Base-by-base conservation (phyloP, 2,797 vertebrate genomes). In the Allobates femoralis region DNA sequence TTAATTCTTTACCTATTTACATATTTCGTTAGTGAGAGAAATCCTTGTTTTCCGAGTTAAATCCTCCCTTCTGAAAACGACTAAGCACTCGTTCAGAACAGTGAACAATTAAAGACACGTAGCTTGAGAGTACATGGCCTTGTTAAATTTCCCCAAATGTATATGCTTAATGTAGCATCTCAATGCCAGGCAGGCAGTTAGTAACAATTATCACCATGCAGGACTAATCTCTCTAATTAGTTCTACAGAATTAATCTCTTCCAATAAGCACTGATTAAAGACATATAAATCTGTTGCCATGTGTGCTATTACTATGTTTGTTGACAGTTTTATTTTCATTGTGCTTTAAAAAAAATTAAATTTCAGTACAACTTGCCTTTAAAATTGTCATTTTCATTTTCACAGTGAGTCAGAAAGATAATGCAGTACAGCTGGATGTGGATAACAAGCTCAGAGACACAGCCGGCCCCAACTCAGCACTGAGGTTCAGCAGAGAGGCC, bases 341-440 rank as follows among this genome's bases (percentile, higher is more conserved):
- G 30, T 26, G 12, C 14, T 50, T 1, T 32, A 37, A 37, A 14
- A 0, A 18, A 58, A 32, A 26, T 78, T 37, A 15, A 67, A 56
- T 82, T 28, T 30, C n/a, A 34, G 32, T 21, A 51, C 37, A 2
- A 41, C 34, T 51, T 51, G 1, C 32, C 75, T 46, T 23, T 37
- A 23, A 71, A 41, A 71, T 11, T 41, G 7, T 51, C 1, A 46
- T 46, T 85, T 7, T 91, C 5, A 23, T 92, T 89, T 89, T 90
- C 73, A 58, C 88, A 99, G 98, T 98, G 34, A 96, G 95, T 91
- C 94, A 94, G 89, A 94, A 93, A 90, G 91, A 94, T 78, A 95
- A 96, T 81, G 91, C 90, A 50, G 89, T 99, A 80, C 94, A 96
- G 84, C 94, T 99, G 85, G 90, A 96, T 37, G 95, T 98, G 89